Evolutionary conservation across 2,888 invertebrate genomes (phyloP).

Genomic region (Operophtera brumata): DNA sequence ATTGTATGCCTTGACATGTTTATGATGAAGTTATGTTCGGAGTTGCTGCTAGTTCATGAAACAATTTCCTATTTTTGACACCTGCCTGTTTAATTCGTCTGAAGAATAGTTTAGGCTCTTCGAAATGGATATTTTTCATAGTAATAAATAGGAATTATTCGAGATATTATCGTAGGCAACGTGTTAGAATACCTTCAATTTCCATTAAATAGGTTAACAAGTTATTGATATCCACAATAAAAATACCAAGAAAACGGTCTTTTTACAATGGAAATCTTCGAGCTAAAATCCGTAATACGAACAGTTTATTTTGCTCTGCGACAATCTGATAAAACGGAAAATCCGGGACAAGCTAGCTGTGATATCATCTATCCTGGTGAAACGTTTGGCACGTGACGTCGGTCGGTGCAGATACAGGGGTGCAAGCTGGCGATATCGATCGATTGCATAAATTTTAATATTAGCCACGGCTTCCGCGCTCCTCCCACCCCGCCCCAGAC

Average conservation of each 20-base stretch:
- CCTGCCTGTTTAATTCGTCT: slow-evolving; percentile 17
- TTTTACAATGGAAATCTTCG: slow-evolving; percentile 9
- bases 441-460: slow-evolving; percentile 68
- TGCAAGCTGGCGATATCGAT: slow-evolving; percentile 56
- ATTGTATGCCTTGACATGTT: slow-evolving; percentile 40
- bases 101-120: background rate
- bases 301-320: slow-evolving; percentile 24
- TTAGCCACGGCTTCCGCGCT: slow-evolving; percentile 37
- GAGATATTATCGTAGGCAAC: too few relatives aligned
- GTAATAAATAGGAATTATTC: too few relatives aligned
- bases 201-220: too few relatives aligned
- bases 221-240: background rate
- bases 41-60: slow-evolving; percentile 32
- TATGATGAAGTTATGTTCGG: slow-evolving; percentile 32
- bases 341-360: slow-evolving; percentile 33
- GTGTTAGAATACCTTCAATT: too few relatives aligned
- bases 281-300: slow-evolving; percentile 21
- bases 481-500: slow-evolving; percentile 22
- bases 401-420: slow-evolving; percentile 40
- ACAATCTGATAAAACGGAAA: slow-evolving; percentile 40
- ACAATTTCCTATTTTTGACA: slow-evolving; percentile 30
- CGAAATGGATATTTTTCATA: background rate
- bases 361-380: slow-evolving; percentile 49
- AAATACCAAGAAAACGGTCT: background rate
- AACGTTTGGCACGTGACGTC: slow-evolving; percentile 48